Evolutionary conservation across 2,113 vertebrate species (phyloP), one percentile per base, ranked within the genome.

Genomic region (Cranoglanis bouderius): DNA sequence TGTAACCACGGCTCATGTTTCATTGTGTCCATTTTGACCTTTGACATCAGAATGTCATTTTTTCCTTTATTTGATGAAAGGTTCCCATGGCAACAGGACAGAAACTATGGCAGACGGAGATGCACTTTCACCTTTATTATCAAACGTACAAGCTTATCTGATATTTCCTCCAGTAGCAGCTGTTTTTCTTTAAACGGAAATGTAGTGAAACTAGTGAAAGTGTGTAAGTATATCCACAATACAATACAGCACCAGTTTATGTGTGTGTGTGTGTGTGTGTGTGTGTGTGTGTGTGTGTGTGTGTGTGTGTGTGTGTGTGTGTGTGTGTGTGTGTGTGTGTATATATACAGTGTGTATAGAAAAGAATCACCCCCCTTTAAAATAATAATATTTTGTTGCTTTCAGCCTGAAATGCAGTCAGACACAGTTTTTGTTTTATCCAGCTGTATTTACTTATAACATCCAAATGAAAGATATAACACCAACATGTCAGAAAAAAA

Each of bases 21-120:
- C 46, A n/a, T 51, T n/a, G 49, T 67, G 43, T 75, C 77, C 55
- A 3, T n/a, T 51, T 61, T 55, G 72, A 89, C 55, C 82, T 70
- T 16, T 43, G 51, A 29, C 21, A 67, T 78, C 29, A 88, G 65
- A 26, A 46, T 85, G 72, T 70, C 59, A 84, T 19, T 74, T 29
- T 53, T 70, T 77, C 67, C 9, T 84, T 80, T 53, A n/a, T 18
- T 75, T 83, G n/a, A 87, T 24, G 21, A 29, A 51, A 80, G 74
- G 75, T 77, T 59, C 19, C 59, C 32, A 70, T 87, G 74, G 59
- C 46, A 85, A 55, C 86, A 38, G 14, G 35, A 46, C 24, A 2
- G 63, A 43, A 12, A n/a, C 38, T 51, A 40, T 12, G 10, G 3
- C 59, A 35, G 8, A 35, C 51, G 8, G 46, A 82, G 78, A 5